Evolutionary conservation across 2,888 invertebrate genomes (phyloP).

Genomic region (Eupelmus urozonus): DNA sequence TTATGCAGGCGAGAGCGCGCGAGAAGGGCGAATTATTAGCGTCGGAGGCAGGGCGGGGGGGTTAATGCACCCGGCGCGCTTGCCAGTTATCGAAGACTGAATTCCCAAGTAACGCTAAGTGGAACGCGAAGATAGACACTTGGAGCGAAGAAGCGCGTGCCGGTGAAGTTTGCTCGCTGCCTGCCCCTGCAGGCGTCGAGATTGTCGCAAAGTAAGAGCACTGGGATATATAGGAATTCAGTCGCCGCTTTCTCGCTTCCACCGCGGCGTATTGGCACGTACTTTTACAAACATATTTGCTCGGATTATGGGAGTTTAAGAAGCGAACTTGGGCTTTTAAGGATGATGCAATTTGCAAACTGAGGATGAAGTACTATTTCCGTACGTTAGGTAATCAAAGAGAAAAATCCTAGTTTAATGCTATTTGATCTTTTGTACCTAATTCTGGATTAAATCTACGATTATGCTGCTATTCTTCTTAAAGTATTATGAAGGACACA

Average conservation of each 20-base stretch:
- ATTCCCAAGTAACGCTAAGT: conserved; percentile 52
- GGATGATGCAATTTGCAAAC: conserved; percentile 38
- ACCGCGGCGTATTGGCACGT: conserved; percentile 30
- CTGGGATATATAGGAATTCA: conserved; percentile 16
- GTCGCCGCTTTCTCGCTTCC: conserved; percentile 2
- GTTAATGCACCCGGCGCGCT: conserved; percentile 45
- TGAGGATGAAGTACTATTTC: conserved; percentile 18
- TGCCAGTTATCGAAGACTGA: conserved; percentile 48
- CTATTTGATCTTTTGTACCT: no score
- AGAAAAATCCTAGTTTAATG: no score
- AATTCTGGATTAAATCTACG: no score
- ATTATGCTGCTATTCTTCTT: no score
- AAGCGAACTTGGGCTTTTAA: conserved; percentile 27
- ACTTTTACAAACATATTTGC: conserved; percentile 28
- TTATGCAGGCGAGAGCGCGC: not conserved
- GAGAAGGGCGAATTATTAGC: conserved; percentile 46
- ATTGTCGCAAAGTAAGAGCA: conserved; percentile 34
- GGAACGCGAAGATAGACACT: conserved; percentile 46
- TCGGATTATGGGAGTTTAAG: conserved; percentile 38
- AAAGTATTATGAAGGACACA: no score
- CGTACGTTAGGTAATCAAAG: not conserved
- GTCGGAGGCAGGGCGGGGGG: not conserved
- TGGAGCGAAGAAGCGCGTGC: conserved; percentile 1
- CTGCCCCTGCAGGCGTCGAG: conserved; percentile 20
- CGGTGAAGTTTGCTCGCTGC: conserved; percentile 30